These are phyloP conservation scores for Andrena chrysosceles DNA, from an alignment of 2,888 invertebrate species.

Conservation along the genomic window DNA sequence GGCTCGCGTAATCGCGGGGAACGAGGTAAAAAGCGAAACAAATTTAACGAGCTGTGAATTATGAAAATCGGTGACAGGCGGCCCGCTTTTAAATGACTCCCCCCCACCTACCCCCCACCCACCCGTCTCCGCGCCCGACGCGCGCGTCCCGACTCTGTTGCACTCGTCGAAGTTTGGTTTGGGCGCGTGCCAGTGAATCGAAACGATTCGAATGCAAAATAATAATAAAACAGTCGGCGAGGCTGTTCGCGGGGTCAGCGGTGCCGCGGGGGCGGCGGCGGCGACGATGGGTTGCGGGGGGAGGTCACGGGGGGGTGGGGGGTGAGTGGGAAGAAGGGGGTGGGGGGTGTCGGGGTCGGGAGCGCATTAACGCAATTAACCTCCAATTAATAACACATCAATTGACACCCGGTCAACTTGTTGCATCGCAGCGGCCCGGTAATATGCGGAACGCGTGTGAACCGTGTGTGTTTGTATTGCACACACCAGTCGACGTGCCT, in stretches of 20 bases:
- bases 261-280: slow-evolving; percentile 60
- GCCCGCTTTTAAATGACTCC: slow-evolving; percentile 71
- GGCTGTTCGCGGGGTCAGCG: slow-evolving; percentile 43
- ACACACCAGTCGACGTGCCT: slow-evolving; percentile 42
- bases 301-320: slow-evolving; percentile 68
- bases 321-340: slow-evolving; percentile 60
- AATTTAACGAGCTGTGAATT: slow-evolving; percentile 83
- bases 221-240: slow-evolving; percentile 79
- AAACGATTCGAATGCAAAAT: slow-evolving; percentile 80
- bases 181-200: slow-evolving; percentile 81
- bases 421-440: slow-evolving; percentile 81
- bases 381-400: slow-evolving; percentile 85
- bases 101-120: slow-evolving; percentile 13
- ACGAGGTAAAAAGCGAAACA: slow-evolving; percentile 78
- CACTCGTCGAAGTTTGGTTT: slow-evolving; percentile 72
- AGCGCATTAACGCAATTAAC: slow-evolving; percentile 84
- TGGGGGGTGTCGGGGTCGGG: slow-evolving; percentile 70
- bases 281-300: slow-evolving; percentile 55
- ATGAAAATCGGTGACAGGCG: slow-evolving; percentile 82
- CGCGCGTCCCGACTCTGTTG: slow-evolving; percentile 21
- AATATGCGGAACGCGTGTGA: slow-evolving; percentile 77
- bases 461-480: slow-evolving; percentile 52
- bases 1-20: slow-evolving; percentile 73
- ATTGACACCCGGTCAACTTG: slow-evolving; percentile 84
- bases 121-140: slow-evolving; percentile 30